phyloP scores from a whole-genome alignment of 2,797 vertebrate species.

The Thaleichthys pacificus region DNA sequence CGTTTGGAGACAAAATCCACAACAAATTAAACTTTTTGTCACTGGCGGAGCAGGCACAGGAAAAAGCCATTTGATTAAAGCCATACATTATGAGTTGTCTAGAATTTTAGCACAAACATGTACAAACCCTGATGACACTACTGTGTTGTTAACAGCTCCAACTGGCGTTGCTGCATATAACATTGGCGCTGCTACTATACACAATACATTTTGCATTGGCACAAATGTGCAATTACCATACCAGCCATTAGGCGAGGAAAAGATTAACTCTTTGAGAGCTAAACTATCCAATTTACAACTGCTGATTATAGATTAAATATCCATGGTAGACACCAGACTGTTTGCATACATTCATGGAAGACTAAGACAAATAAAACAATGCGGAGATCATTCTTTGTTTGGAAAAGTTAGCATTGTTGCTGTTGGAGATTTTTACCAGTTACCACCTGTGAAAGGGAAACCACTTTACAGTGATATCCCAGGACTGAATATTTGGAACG shows the following conservation, averaged over 20 bases:
- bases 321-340: conserved; percentile 34
- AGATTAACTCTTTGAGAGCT: conserved; percentile 15
- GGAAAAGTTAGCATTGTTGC: conserved; percentile 13
- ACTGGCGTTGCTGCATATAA: conserved; percentile 37
- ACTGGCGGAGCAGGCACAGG: too few species aligned
- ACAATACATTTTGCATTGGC: conserved; percentile 25
- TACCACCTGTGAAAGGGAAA: background rate
- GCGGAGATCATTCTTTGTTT: conserved; percentile 8
- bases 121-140: background rate
- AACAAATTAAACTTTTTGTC: too few species aligned
- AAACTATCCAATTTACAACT: conserved; percentile 32
- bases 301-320: conserved; percentile 44
- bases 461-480: background rate
- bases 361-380: conserved; percentile 34
- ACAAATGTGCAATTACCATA: conserved; percentile 13
- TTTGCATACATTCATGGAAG: conserved; percentile 33
- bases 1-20: too few species aligned
- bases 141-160: conserved; percentile 19
- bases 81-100: conserved; percentile 1
- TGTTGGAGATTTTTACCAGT: conserved; percentile 14
- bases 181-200: conserved; percentile 22
- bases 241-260: conserved; percentile 28
- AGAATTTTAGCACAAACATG: background rate
- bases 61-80: too few species aligned
- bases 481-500: too few species aligned